Evolutionary conservation across 2,113 vertebrate species (phyloP), one percentile per base, ranked within the genome.

Genomic region (Trematocara variabile): DNA sequence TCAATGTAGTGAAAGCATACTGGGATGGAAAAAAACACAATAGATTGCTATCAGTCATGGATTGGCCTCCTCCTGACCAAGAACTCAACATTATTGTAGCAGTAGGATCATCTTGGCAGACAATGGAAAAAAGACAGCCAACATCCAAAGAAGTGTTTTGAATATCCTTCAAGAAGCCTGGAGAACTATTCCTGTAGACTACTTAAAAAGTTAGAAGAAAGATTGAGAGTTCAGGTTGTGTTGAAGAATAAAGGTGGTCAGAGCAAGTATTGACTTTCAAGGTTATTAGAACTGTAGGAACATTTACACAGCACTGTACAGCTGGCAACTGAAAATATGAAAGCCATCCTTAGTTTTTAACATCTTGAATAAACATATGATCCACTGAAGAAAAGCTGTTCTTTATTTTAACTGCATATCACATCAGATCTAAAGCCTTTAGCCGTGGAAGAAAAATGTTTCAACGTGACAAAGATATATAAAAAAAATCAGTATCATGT

Each of bases 381-480:
- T 75, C 22, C 68, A 75, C 50, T 79, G 16, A 77, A 77, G 75
- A 70, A 50, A 79, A 84, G 70, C 81, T 80, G 60, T 16, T 78
- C 30, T 53, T 90, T 73, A 78, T 83, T 85, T 78, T 44, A 80
- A 77, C 55, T 12, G 56, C 3, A 5, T 46, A 77, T 82, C 73
- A 65, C 77, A 80, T 86, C 54, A 79, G 3, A 65, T 70, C 20
- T 82, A 79, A 84, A 82, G 54, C 73, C 60, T 58, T 78, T 58
- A 87, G 77, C 53, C 9, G n/a, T 81, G 58, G 13, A 86, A 82
- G 48, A 34, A 55, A 81, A 79, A 54, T 83, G 41, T 55, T 75
- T 75, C 86, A 88, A 75, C 1, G 9, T 87, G 85, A 87, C 79
- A 82, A 90, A 89, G 65, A 86, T 28, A 5, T 14, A 53, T n/a